Percentiles rank a stretch among this genome's conserved stretches.
Conservation (phyloP, 2,113 vertebrate species). For the Colius striatus region DNA sequence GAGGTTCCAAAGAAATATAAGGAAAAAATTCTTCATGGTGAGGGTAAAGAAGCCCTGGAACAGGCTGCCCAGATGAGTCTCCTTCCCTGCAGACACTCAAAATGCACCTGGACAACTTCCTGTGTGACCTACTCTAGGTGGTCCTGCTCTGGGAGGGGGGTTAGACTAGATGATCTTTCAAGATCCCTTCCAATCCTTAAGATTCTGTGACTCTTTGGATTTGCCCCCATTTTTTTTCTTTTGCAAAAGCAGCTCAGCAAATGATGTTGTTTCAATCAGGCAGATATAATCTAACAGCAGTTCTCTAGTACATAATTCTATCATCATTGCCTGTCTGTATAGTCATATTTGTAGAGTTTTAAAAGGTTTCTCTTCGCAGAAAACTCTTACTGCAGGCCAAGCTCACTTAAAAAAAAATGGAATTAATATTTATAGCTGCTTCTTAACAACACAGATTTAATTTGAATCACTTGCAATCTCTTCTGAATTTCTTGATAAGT, state of each 20-base stretch:
- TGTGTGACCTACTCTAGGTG: too few species aligned
- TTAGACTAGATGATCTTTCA: too few species aligned
- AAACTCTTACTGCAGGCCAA: not conserved
- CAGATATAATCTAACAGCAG: not conserved
- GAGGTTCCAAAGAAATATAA: too few species aligned
- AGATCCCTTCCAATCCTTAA: too few species aligned
- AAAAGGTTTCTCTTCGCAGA: constrained; percentile 7
- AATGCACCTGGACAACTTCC: too few species aligned
- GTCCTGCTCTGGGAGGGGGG: too few species aligned
- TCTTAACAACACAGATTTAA: constrained; percentile 16
- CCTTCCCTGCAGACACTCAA: too few species aligned
- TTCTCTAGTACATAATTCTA: not conserved
- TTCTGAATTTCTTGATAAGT: constrained; percentile 18
- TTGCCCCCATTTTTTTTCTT: not conserved
- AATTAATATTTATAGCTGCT: constrained; percentile 46
- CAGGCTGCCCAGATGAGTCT: too few species aligned
- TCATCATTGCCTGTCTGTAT: not conserved
- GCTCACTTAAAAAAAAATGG: not conserved
- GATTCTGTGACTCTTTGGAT: not conserved
- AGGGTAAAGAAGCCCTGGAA: too few species aligned
- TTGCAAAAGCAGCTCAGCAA: not conserved
- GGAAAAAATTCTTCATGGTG: too few species aligned
- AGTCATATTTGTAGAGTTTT: not conserved
- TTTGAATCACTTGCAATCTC: not conserved
- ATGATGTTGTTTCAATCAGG: not conserved